A percentile compares a stretch with the other conserved stretches of the same genome.
Conservation (phyloP, 2,888 invertebrate species). For the Eledona agricola region DNA sequence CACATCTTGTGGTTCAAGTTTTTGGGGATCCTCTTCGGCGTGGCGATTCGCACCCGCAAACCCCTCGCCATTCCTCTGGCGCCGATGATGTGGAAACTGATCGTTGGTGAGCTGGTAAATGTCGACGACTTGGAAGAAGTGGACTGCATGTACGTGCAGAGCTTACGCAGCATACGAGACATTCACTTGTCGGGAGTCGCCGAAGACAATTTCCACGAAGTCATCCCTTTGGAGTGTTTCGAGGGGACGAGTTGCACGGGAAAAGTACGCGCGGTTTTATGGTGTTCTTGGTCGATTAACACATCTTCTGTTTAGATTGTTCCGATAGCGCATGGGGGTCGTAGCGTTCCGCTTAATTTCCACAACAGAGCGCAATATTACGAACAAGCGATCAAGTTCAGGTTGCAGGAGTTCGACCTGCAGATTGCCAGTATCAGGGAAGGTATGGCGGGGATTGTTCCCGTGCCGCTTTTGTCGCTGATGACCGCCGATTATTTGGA, state of each 20-base stretch:
- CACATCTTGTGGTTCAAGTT: slow-evolving; percentile 70
- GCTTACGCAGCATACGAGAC: slow-evolving; percentile 68
- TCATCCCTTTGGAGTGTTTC: slow-evolving; percentile 70
- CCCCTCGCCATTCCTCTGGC: slow-evolving; percentile 71
- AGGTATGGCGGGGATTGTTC: slow-evolving; percentile 72
- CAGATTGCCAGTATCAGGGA: slow-evolving; percentile 70
- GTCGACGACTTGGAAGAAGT: slow-evolving; percentile 72
- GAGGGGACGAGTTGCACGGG: slow-evolving; percentile 71
- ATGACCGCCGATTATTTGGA: slow-evolving; percentile 70
- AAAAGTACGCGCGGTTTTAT: slow-evolving; percentile 56
- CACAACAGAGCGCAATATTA: slow-evolving; percentile 69
- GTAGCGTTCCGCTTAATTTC: slow-evolving; percentile 68
- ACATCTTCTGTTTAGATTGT: slow-evolving; percentile 63
- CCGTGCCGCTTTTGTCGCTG: slow-evolving; percentile 69
- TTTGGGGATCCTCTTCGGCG: slow-evolving; percentile 71
- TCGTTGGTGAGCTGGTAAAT: slow-evolving; percentile 68
- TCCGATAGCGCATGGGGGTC: slow-evolving; percentile 70
- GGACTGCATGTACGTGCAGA: slow-evolving; percentile 68
- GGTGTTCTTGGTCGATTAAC: not conserved
- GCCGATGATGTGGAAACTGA: slow-evolving; percentile 70
- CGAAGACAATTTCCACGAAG: slow-evolving; percentile 68
- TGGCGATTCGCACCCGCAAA: slow-evolving; percentile 73
- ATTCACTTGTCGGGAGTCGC: slow-evolving; percentile 69
- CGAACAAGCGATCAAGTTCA: slow-evolving; percentile 67
- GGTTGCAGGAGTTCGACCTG: slow-evolving; percentile 70